Conservation (phyloP, 2,113 vertebrate genomes). For the Eleginops maclovinus region DNA sequence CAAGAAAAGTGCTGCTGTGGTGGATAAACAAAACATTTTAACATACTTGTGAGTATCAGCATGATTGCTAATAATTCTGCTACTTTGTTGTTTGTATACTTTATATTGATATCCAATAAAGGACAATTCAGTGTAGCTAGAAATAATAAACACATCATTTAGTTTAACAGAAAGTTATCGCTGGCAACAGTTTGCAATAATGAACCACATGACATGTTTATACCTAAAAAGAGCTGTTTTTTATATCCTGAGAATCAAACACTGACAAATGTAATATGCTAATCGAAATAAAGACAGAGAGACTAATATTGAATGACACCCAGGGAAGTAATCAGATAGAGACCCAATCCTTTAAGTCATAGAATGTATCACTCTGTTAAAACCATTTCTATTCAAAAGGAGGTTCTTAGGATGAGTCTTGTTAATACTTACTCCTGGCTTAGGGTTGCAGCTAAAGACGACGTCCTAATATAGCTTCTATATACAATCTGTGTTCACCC, state of each 20-base stretch:
- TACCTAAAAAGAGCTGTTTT: no score
- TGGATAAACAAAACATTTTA: not conserved
- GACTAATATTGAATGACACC: constrained; percentile 34
- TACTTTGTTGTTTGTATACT: not conserved
- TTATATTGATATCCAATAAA: not conserved
- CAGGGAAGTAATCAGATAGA: constrained; percentile 52
- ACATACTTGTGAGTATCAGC: not conserved
- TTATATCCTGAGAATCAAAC: not conserved
- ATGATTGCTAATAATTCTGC: not conserved
- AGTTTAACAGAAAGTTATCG: not conserved
- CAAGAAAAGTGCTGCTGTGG: not conserved
- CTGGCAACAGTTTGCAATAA: not conserved
- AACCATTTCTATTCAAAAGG: constrained; percentile 38
- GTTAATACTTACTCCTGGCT: constrained; percentile 23
- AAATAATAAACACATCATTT: not conserved
- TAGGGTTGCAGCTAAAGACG: constrained; percentile 6
- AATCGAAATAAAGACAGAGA: not conserved
- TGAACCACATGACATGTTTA: not conserved
- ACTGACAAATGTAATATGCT: not conserved
- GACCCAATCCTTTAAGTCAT: constrained; percentile 46
- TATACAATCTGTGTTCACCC: constrained; percentile 12
- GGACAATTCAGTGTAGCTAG: not conserved
- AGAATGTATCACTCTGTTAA: constrained; percentile 40
- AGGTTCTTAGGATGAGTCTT: constrained; percentile 33
- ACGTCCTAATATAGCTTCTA: constrained; percentile 10